Percentiles rank a stretch among this genome's conserved stretches.
phyloP scores from a whole-genome alignment of 2,888 invertebrate genomes.

The Andricus quercusramuli region DNA sequence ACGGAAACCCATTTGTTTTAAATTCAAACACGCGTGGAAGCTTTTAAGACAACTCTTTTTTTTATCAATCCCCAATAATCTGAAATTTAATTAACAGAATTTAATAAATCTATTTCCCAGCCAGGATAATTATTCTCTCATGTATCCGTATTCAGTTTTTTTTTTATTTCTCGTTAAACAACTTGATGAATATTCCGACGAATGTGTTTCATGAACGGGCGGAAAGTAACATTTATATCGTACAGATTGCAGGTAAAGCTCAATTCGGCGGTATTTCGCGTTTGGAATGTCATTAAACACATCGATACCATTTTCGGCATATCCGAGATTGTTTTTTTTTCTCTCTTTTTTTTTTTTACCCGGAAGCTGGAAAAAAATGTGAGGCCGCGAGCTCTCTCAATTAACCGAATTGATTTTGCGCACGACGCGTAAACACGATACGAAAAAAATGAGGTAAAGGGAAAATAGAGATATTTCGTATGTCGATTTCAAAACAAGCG shows the following conservation, averaged over 20 bases:
- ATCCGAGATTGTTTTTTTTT: constrained; percentile 62
- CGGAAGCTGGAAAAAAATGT: constrained; percentile 42
- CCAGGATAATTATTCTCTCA: neutral
- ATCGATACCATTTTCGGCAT: constrained; percentile 63
- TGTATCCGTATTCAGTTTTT: too few species aligned
- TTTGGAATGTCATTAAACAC: constrained; percentile 71
- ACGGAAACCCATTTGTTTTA: neutral
- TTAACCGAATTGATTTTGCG: constrained; percentile 72
- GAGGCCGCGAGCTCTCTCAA: constrained; percentile 67
- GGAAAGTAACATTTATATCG: constrained; percentile 19
- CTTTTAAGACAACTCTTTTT: neutral
- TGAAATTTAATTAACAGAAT: neutral
- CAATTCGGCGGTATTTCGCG: constrained; percentile 18
- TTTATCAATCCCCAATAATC: neutral
- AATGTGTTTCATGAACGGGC: constrained; percentile 5
- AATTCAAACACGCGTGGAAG: neutral
- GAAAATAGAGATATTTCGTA: constrained; percentile 30
- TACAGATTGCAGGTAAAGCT: too few species aligned
- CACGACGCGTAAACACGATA: constrained; percentile 16
- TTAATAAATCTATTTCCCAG: neutral
- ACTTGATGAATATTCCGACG: constrained; percentile 24
- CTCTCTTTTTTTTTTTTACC: neutral
- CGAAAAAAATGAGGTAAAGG: neutral
- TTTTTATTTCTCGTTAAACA: neutral
- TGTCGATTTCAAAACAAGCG: constrained; percentile 29